A percentile compares a stretch with the other conserved stretches of the same genome.
Evolutionary conservation across 2,888 invertebrate species (phyloP).

Genomic region (Melinaea menophilus): DNA sequence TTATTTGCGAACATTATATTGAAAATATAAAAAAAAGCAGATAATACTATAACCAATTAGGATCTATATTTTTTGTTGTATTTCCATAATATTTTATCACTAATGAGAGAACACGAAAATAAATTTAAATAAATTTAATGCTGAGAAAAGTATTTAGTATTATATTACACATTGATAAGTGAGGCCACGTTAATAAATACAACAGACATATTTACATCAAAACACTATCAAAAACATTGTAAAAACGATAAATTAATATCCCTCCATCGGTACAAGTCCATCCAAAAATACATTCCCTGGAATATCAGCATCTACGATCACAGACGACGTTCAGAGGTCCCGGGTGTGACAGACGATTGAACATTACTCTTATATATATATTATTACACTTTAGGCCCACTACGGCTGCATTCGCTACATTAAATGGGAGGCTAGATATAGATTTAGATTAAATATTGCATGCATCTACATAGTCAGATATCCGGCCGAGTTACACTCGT

Average conservation of each 20-base stretch:
- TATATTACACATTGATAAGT: neutral
- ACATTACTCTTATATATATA: neutral
- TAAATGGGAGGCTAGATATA: too few relatives aligned
- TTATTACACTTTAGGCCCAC: neutral
- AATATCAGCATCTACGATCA: slow-evolving; percentile 28
- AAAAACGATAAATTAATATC: slow-evolving; percentile 11
- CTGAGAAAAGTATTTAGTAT: slow-evolving; percentile 14
- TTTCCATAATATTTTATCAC: neutral
- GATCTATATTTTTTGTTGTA: too few relatives aligned
- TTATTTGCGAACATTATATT: too few relatives aligned
- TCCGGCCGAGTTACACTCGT: neutral
- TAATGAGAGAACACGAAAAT: slow-evolving; percentile 7
- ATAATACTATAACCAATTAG: too few relatives aligned
- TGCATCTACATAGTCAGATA: neutral
- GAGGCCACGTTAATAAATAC: slow-evolving; percentile 3
- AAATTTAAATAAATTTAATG: slow-evolving; percentile 10
- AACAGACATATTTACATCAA: neutral
- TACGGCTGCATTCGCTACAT: too few relatives aligned
- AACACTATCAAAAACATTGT: slow-evolving; percentile 10
- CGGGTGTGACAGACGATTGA: neutral
- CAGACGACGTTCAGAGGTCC: slow-evolving; percentile 27
- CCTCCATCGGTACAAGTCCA: slow-evolving; percentile 16
- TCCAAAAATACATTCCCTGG: slow-evolving; percentile 35
- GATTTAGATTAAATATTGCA: neutral
- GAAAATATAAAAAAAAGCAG: too few relatives aligned